Evolutionary conservation across 2,888 invertebrate species (phyloP).

Genomic region (Schizotus pectinicornis): DNA sequence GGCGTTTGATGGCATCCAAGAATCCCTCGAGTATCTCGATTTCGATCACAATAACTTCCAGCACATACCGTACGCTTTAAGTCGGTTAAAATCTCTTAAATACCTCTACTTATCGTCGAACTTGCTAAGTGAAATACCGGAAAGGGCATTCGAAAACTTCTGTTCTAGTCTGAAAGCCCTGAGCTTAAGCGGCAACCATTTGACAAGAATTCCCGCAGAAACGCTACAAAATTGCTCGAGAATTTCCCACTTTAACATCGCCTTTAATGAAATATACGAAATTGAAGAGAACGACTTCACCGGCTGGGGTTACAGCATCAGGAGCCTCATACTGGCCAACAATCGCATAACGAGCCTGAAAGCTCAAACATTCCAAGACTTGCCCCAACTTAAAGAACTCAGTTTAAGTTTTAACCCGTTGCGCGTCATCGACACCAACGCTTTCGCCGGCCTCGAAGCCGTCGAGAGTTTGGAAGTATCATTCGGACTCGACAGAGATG

Average conservation of each 20-base stretch:
- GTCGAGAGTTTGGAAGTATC: slow-evolving; percentile 86
- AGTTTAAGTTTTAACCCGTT: slow-evolving; percentile 92
- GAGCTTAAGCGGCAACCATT: slow-evolving; percentile 81
- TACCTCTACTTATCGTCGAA: slow-evolving; percentile 86
- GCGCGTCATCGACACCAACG: slow-evolving; percentile 78
- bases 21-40: slow-evolving; percentile 80
- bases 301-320: slow-evolving; percentile 79
- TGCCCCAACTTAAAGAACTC: slow-evolving; percentile 82
- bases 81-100: slow-evolving; percentile 71
- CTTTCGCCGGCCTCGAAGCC: slow-evolving; percentile 78
- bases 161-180: slow-evolving; percentile 74
- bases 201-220: slow-evolving; percentile 73
- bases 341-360: slow-evolving; percentile 80
- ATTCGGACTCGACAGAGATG: slow-evolving; percentile 81
- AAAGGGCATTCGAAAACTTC: slow-evolving; percentile 66
- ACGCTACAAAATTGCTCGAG: slow-evolving; percentile 75
- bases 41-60: slow-evolving; percentile 80
- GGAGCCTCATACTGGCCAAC: slow-evolving; percentile 82
- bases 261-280: slow-evolving; percentile 84
- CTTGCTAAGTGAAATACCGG: slow-evolving; percentile 68
- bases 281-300: slow-evolving; percentile 78
- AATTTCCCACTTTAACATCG: slow-evolving; percentile 85
- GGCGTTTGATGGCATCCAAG: slow-evolving; percentile 76
- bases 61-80: slow-evolving; percentile 73
- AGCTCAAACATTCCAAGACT: slow-evolving; percentile 73